These are phyloP conservation scores for Sisor rabdophorus DNA, from an alignment of 2,113 vertebrate genomes.

Conservation along the genomic window DNA sequence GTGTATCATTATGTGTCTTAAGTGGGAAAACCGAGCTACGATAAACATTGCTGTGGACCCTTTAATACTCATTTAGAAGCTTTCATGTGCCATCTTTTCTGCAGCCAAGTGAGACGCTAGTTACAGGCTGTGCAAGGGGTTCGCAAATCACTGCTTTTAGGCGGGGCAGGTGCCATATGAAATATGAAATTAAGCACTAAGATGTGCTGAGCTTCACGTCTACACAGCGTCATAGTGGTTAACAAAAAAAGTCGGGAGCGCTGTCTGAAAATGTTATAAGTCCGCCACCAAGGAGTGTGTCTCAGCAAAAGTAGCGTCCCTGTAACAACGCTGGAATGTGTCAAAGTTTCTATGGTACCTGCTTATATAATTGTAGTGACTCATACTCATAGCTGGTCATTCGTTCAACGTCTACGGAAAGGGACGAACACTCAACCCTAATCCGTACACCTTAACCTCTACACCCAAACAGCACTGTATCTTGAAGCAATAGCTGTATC, in stretches of 20 bases:
- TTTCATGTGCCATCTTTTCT: conserved; percentile 41
- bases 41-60: conserved; percentile 40
- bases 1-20: conserved; percentile 39
- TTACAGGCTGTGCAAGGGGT: conserved; percentile 29
- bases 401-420: background rate
- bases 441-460: no score
- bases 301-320: no score
- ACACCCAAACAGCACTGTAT: no score
- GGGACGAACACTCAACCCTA: no score
- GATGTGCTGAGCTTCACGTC: conserved; percentile 35
- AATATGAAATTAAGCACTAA: conserved; percentile 38
- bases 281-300: background rate
- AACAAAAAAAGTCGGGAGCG: background rate
- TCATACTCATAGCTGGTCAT: background rate
- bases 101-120: conserved; percentile 34
- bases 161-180: conserved; percentile 32
- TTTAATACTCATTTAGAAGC: conserved; percentile 37
- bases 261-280: background rate
- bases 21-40: conserved; percentile 28
- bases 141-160: conserved; percentile 39
- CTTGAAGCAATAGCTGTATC: no score
- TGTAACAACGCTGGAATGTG: background rate
- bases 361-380: background rate
- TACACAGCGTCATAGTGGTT: conserved; percentile 6
- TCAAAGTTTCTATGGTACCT: background rate